Percentiles rank a stretch among this genome's conserved stretches.
These are phyloP conservation scores for Diaphora mendica DNA, from an alignment of 2,888 invertebrate genomes.

Conservation along the genomic window DNA sequence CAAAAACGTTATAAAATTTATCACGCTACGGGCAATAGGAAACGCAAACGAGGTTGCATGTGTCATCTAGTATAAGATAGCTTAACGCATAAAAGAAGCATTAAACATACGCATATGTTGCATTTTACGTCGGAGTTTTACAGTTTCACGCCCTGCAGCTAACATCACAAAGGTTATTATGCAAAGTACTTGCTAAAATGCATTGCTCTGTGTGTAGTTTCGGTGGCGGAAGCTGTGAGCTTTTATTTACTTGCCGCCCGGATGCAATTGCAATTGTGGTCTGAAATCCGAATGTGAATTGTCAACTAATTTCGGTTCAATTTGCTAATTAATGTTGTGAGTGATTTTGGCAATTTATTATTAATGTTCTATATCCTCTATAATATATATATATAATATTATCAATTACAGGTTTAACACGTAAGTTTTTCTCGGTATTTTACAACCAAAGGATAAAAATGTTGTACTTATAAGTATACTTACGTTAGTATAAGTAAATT, in stretches of 20 bases:
- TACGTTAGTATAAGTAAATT: no score
- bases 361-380: not conserved
- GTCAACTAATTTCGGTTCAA: constrained; percentile 67
- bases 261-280: constrained; percentile 69
- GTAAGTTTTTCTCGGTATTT: not conserved
- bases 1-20: no score
- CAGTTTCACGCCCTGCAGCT: constrained; percentile 64
- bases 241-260: constrained; percentile 72
- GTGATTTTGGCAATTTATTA: constrained; percentile 50
- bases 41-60: no score
- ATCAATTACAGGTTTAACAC: not conserved
- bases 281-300: constrained; percentile 68
- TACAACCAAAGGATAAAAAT: not conserved
- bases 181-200: constrained; percentile 79
- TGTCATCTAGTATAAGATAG: not conserved
- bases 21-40: no score
- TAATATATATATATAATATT: no score
- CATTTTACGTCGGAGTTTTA: constrained; percentile 49
- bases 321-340: constrained; percentile 68
- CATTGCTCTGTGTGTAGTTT: constrained; percentile 66
- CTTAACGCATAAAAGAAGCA: constrained; percentile 36
- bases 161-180: constrained; percentile 72
- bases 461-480: not conserved
- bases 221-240: constrained; percentile 64
- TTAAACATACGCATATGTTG: constrained; percentile 39